A percentile compares a stretch with the other conserved stretches of the same genome.
Conservation (phyloP, 1,140 invertebrate species). For the Lethrus apterus region DNA sequence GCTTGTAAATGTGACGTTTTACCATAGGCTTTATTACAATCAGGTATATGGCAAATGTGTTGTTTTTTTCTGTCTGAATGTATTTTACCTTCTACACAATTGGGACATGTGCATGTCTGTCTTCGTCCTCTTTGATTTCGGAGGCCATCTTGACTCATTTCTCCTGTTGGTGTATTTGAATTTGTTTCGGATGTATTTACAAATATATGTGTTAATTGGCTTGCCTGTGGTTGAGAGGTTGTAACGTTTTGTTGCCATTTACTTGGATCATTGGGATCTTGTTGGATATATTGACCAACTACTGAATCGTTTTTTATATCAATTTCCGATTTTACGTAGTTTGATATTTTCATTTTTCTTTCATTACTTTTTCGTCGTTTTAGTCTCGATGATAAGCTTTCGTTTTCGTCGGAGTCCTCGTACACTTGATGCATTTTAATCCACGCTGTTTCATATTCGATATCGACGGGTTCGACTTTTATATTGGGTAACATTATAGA, state of each 20-base stretch:
- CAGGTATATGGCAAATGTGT: slow-evolving; percentile 92
- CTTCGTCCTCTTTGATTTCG: slow-evolving; percentile 48
- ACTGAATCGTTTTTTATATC: too few relatives aligned
- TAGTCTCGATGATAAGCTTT: too few relatives aligned
- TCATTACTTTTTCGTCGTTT: too few relatives aligned
- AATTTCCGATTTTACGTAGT: too few relatives aligned
- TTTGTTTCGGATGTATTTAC: slow-evolving; percentile 26
- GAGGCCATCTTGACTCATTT: slow-evolving; percentile 26
- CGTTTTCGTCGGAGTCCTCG: too few relatives aligned
- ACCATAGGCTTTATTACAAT: slow-evolving; percentile 95
- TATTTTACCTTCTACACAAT: slow-evolving; percentile 82
- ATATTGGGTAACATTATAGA: too few relatives aligned
- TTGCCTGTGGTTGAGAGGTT: slow-evolving; percentile 31
- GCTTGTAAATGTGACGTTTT: slow-evolving; percentile 92
- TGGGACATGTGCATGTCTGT: slow-evolving; percentile 94
- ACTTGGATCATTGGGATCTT: slow-evolving; percentile 67
- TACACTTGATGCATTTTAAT: too few relatives aligned
- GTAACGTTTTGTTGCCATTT: slow-evolving; percentile 62
- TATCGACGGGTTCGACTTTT: too few relatives aligned
- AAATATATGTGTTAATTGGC: slow-evolving; percentile 36
- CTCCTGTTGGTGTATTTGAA: slow-evolving; percentile 21
- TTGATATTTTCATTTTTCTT: too few relatives aligned
- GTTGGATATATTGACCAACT: slow-evolving; percentile 54
- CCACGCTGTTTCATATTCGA: too few relatives aligned
- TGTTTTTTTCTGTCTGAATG: slow-evolving; percentile 63